phyloP scores from a whole-genome alignment of 2,113 vertebrate genomes.

The Cephalopterus ornatus region DNA sequence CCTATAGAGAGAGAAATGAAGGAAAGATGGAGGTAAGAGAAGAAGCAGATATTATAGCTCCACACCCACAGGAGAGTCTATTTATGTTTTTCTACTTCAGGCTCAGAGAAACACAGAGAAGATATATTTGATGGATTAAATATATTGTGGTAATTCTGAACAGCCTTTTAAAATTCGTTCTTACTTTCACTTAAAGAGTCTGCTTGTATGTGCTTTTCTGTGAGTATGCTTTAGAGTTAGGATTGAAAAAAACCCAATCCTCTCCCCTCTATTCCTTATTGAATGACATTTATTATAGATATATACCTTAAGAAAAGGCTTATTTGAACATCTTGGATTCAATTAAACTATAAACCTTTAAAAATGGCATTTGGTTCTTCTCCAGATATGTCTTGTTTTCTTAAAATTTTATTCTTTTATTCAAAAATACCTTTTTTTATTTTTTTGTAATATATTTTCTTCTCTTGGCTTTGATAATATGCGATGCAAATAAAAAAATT shows the following conservation, averaged over 20 bases:
- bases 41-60: neutral
- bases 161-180: neutral
- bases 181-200: neutral
- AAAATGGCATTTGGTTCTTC: neutral
- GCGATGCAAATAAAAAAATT: neutral
- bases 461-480: neutral
- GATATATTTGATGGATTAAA: neutral
- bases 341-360: neutral
- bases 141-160: neutral
- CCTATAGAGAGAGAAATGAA: neutral
- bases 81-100: neutral
- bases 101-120: neutral
- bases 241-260: neutral
- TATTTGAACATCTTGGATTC: neutral
- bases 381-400: neutral
- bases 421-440: neutral
- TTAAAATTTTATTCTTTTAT: neutral
- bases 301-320: neutral
- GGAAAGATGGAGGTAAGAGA: neutral
- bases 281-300: neutral
- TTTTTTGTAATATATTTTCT: neutral
- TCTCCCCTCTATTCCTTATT: neutral
- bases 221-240: neutral
- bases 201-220: neutral
- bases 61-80: neutral